phyloP scores from a whole-genome alignment of 1,140 invertebrate species.

The Solenopsis invicta region DNA sequence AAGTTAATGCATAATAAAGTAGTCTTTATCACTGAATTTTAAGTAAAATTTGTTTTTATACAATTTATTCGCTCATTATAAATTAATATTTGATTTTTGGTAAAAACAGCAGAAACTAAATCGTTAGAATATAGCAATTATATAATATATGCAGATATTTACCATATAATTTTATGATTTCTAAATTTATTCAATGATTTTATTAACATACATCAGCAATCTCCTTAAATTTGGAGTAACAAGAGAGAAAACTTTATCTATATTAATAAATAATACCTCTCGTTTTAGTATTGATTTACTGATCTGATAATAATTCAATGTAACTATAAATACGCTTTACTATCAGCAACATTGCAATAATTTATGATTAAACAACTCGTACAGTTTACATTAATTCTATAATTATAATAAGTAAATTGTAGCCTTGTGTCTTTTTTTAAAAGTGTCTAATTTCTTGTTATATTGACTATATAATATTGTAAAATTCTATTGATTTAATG shows the following conservation, averaged over 20 bases:
- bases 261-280: slow-evolving; percentile 51
- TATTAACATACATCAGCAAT: slow-evolving; percentile 28
- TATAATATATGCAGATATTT: slow-evolving; percentile 18
- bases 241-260: slow-evolving; percentile 43
- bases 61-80: not conserved
- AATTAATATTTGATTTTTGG: not conserved
- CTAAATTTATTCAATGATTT: slow-evolving; percentile 42
- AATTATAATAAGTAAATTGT: slow-evolving; percentile 73
- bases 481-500: slow-evolving; percentile 69
- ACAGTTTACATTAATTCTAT: slow-evolving; percentile 62
- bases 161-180: not conserved
- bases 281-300: slow-evolving; percentile 14
- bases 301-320: slow-evolving; percentile 15
- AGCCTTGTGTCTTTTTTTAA: slow-evolving; percentile 72
- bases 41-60: not conserved
- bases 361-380: slow-evolving; percentile 71
- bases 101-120: not conserved
- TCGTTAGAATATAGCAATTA: not conserved
- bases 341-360: slow-evolving; percentile 73
- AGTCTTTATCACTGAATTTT: not conserved
- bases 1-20: not conserved
- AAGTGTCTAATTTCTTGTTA: slow-evolving; percentile 70
- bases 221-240: slow-evolving; percentile 27
- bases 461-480: slow-evolving; percentile 56
- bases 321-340: slow-evolving; percentile 66